Evolutionary conservation across 2,113 vertebrate species (phyloP), one percentile per base, ranked within the genome.

Genomic region (Tenebrosternarchus preto): DNA sequence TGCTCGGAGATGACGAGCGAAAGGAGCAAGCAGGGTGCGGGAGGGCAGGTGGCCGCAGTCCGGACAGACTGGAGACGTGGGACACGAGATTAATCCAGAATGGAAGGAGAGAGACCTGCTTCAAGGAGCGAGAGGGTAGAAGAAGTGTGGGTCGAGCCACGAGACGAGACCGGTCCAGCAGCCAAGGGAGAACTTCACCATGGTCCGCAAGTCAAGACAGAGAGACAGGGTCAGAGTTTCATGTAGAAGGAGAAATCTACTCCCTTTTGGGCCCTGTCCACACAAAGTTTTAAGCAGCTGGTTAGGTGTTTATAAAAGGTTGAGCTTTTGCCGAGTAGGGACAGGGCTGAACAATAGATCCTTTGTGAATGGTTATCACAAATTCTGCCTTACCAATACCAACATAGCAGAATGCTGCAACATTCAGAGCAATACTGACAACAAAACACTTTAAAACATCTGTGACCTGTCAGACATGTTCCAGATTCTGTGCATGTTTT

Each of bases 121-220:
- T 91, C 79, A 84, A 88, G 89, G 88, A 91, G 88, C 82, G 90
- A 90, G 82, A 89, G 90, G 88, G 90, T 88, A 86, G 90, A 89
- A 78, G 92, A 89, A 75, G 88, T 90, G 77, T 88, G 88, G 79
- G 89, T 83, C 66, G 89, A 89, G 89, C 88, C 90, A 89, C 88
- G 88, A 86, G 90, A 86, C 59, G 91, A 92, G 87, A 84, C 87
- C 78, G 90, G 86, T 92, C 90, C 89, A 74, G 87, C 87, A 84
- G 90, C 89, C 73, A 89, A 89, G 88, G 89, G 90, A 33, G 88
- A 85, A 84, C 90, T 93, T 93, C 90, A 89, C 86, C 86, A 86
- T 86, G 85, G 73, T 82, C 63, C 89, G 86, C 69, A 88, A 89
- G 85, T 88, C 86, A 91, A 89, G 72, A 88, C 85, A 81, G 17